phyloP scores from a whole-genome alignment of 2,113 vertebrate species.

The Coreoperca whiteheadi region DNA sequence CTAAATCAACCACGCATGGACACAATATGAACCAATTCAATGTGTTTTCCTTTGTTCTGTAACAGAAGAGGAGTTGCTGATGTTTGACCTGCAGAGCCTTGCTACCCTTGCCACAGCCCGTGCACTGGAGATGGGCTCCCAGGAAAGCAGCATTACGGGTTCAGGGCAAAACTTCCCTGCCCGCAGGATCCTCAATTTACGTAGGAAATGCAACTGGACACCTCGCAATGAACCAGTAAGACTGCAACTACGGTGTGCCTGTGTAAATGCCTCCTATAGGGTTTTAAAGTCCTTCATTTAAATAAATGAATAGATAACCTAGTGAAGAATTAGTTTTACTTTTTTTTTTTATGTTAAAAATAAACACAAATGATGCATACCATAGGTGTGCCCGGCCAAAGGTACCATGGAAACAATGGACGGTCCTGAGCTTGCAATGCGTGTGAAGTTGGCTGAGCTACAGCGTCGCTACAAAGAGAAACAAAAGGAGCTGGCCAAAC shows the following conservation, averaged over 20 bases:
- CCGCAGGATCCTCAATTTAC: conserved; percentile 88
- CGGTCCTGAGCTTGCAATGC: conserved; percentile 93
- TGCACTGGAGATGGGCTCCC: conserved; percentile 86
- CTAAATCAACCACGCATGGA: neutral
- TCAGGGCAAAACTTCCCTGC: conserved; percentile 70
- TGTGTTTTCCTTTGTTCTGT: conserved; percentile 30
- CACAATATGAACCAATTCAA: neutral
- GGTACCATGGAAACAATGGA: conserved; percentile 92
- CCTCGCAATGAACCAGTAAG: conserved; percentile 94
- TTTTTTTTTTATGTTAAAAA: conserved; percentile 23
- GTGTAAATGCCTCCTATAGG: neutral
- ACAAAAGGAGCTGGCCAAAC: conserved; percentile 93
- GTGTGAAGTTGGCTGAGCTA: conserved; percentile 92
- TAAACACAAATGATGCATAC: conserved; percentile 22
- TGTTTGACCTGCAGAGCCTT: conserved; percentile 92
- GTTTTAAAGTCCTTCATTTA: neutral
- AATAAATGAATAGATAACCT: neutral
- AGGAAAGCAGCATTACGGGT: conserved; percentile 32
- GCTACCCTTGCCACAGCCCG: conserved; percentile 94
- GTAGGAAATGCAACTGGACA: conserved; percentile 93
- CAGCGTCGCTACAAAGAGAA: conserved; percentile 97
- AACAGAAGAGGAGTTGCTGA: conserved; percentile 89
- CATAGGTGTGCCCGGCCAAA: conserved; percentile 93
- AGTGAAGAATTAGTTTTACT: neutral
- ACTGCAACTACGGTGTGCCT: neutral